These are phyloP conservation scores for Naso thynnoides DNA, from an alignment of 2,797 vertebrate genomes.

Conservation along the genomic window DNA sequence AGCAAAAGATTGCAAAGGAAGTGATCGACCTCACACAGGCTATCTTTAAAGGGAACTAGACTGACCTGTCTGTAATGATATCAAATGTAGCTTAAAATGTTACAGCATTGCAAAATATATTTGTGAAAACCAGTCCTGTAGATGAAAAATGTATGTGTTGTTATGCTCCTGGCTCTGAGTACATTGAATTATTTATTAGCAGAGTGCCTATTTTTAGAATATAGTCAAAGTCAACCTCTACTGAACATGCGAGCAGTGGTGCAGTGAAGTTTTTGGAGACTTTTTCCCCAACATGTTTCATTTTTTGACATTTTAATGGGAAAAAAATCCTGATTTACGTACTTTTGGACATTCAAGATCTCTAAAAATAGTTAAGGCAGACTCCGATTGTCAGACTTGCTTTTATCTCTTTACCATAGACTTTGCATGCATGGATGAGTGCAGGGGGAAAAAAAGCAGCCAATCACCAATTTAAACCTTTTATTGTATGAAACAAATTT, in stretches of 20 bases:
- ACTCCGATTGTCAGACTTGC: constrained; percentile 6
- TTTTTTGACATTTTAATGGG: constrained; percentile 7
- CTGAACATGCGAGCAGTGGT: constrained; percentile 41
- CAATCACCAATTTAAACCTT: constrained; percentile 75
- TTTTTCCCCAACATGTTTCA: neutral
- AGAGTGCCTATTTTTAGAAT: constrained; percentile 71
- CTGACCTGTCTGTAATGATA: neutral
- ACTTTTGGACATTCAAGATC: neutral
- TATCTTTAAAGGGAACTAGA: neutral
- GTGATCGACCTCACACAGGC: neutral
- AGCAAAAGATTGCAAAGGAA: neutral
- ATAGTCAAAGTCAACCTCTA: constrained; percentile 45
- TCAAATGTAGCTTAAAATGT: constrained; percentile 12
- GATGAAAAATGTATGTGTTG: constrained; percentile 80
- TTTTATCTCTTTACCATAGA: neutral
- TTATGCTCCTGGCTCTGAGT: constrained; percentile 54
- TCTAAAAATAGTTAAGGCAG: constrained; percentile 9
- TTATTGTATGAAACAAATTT: constrained; percentile 83
- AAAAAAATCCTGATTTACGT: neutral
- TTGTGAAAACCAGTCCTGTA: constrained; percentile 38
- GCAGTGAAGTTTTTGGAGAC: constrained; percentile 21
- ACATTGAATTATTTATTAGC: constrained; percentile 77
- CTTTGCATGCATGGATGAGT: neutral
- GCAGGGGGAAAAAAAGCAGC: neutral
- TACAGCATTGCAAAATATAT: constrained; percentile 47